Evolutionary conservation across 2,797 vertebrate species (phyloP).

Genomic region (Poeciliopsis turneri): DNA sequence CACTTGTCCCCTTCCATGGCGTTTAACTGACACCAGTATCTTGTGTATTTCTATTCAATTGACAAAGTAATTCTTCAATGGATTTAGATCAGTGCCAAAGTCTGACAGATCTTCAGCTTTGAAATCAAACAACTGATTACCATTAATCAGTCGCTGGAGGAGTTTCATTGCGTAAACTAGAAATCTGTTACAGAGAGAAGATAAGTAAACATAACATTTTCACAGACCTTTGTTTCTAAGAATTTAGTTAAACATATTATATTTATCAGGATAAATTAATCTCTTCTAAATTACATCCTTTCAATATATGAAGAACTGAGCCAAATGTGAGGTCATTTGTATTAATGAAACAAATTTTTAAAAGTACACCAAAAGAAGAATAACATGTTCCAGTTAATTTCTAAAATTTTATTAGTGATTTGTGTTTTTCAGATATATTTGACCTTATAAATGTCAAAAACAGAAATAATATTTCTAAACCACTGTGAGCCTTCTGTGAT

Average conservation of each 20-base stretch:
- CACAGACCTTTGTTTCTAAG: not conserved
- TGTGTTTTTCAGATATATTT: not conserved
- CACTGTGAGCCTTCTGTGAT: not conserved
- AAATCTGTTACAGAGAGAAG: not conserved
- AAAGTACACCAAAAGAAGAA: not conserved
- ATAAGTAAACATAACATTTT: not conserved
- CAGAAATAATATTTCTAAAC: not conserved
- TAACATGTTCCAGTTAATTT: not conserved
- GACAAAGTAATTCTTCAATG: slow-evolving; percentile 19
- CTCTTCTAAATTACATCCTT: not conserved
- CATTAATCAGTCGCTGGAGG: slow-evolving; percentile 38
- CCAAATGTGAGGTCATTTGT: not conserved
- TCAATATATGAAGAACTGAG: not conserved
- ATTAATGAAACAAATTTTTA: not conserved
- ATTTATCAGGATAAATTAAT: not conserved
- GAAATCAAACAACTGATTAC: slow-evolving; percentile 34
- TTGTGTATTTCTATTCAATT: slow-evolving; percentile 15
- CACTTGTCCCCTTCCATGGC: not conserved
- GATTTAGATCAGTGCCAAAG: slow-evolving; percentile 30
- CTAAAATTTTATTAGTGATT: not conserved
- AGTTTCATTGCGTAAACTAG: not conserved
- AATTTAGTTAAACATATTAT: not conserved
- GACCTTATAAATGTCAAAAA: not conserved
- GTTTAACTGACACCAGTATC: not conserved
- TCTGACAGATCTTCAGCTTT: slow-evolving; percentile 33